Conservation (phyloP, 2,113 vertebrate genomes). For the Corydoras maculifer region DNA sequence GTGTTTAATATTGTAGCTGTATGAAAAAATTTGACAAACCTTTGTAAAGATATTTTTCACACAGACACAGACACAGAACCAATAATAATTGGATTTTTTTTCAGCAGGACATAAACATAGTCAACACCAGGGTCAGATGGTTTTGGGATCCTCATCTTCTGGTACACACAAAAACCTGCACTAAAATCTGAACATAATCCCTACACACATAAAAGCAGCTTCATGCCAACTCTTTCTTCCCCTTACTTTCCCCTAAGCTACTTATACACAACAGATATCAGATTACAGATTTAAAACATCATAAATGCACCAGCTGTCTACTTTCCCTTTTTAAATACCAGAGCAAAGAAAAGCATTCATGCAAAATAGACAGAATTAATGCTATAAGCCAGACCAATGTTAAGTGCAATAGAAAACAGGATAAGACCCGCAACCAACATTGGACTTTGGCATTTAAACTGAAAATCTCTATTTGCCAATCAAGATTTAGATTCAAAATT, state of each 20-base stretch:
- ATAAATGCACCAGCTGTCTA: conserved; percentile 15
- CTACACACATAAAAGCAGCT: conserved; percentile 19
- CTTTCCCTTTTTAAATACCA: neutral
- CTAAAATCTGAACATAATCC: conserved; percentile 16
- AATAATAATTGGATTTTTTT: too few species aligned
- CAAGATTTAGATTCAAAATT: too few species aligned
- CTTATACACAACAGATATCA: conserved; percentile 17
- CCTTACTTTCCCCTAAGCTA: conserved; percentile 27
- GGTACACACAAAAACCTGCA: neutral
- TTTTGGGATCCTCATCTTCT: too few species aligned
- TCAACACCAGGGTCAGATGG: too few species aligned
- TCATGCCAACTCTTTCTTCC: conserved; percentile 7
- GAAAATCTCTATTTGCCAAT: too few species aligned
- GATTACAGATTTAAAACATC: conserved; percentile 4
- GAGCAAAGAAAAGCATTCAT: neutral
- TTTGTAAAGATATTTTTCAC: too few species aligned
- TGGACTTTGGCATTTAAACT: too few species aligned
- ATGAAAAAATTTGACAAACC: too few species aligned
- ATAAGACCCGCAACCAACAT: too few species aligned
- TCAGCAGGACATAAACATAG: too few species aligned
- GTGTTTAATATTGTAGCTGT: too few species aligned
- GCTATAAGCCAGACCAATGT: neutral
- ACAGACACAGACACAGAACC: too few species aligned
- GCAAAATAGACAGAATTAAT: neutral
- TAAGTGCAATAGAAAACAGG: neutral